A percentile compares a stretch with the other conserved stretches of the same genome.
These are phyloP conservation scores for Chrysaora quinquecirrha DNA, from an alignment of 30 jellyfish, hydroid and myxozoan genomes.

Conservation along the genomic window DNA sequence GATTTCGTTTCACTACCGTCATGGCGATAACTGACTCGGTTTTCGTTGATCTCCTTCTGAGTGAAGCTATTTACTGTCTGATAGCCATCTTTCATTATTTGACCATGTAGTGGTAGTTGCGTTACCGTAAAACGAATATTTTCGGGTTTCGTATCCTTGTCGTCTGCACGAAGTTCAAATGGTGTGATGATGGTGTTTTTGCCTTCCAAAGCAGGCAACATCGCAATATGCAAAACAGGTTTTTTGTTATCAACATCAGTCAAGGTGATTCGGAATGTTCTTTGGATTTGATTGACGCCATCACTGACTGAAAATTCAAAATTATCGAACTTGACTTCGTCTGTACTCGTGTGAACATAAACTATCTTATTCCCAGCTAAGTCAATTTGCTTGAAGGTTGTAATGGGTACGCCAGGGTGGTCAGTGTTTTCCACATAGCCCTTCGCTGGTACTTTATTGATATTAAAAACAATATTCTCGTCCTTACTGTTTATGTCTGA, in stretches of 20 bases:
- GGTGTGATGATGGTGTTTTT: slow-evolving; percentile 82
- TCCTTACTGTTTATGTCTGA: slow-evolving; percentile 94
- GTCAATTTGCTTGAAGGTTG: slow-evolving; percentile 88
- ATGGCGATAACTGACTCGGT: slow-evolving; percentile 85
- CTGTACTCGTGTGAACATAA: slow-evolving; percentile 88
- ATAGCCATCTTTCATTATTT: slow-evolving; percentile 53
- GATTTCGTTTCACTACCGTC: slow-evolving; percentile 75
- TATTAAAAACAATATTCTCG: slow-evolving; percentile 67
- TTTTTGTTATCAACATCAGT: slow-evolving; percentile 79
- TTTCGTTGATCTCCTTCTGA: slow-evolving; percentile 78
- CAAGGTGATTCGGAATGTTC: slow-evolving; percentile 88
- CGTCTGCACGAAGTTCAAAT: slow-evolving; percentile 86
- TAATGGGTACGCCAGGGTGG: slow-evolving; percentile 88
- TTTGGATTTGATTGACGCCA: slow-evolving; percentile 84
- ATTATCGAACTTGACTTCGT: slow-evolving; percentile 85
- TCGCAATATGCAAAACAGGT: slow-evolving; percentile 64
- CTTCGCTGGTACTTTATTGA: slow-evolving; percentile 87
- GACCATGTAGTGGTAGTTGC: slow-evolving; percentile 87
- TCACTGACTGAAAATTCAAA: slow-evolving; percentile 97
- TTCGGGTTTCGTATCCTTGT: slow-evolving; percentile 79
- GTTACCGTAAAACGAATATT: slow-evolving; percentile 58
- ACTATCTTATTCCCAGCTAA: slow-evolving; percentile 90
- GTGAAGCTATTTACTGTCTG: slow-evolving; percentile 42
- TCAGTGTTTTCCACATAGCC: slow-evolving; percentile 87
- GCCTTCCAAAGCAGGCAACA: slow-evolving; percentile 81